A percentile compares a stretch with the other conserved stretches of the same genome.
Evolutionary conservation across 2,888 invertebrate genomes (phyloP).

Genomic region (Acronicta leporina): DNA sequence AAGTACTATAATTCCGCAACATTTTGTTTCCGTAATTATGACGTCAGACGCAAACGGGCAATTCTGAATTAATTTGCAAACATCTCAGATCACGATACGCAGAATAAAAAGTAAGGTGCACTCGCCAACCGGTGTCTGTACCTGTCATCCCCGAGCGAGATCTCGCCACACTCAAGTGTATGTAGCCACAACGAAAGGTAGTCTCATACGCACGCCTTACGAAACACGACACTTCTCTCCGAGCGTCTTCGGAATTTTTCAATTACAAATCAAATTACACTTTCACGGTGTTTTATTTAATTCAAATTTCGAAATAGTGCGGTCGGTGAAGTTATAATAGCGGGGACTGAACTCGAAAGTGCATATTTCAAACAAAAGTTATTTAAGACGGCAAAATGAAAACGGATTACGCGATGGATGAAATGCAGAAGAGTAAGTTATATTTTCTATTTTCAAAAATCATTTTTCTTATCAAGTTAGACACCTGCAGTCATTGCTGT

Average conservation of each 20-base stretch:
- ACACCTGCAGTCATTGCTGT: background rate
- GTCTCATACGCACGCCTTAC: constrained; percentile 67
- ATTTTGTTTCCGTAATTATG: constrained; percentile 49
- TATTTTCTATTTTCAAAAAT: constrained; percentile 10
- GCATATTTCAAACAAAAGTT: constrained; percentile 73
- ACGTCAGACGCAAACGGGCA: constrained; percentile 53
- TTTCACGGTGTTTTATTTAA: constrained; percentile 71
- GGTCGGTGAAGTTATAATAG: constrained; percentile 69
- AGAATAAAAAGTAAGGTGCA: constrained; percentile 78
- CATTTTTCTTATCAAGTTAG: background rate
- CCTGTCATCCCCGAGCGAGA: constrained; percentile 74
- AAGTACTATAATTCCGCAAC: constrained; percentile 25
- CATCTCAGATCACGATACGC: constrained; percentile 59
- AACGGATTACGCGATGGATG: constrained; percentile 88
- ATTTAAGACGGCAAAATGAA: constrained; percentile 77
- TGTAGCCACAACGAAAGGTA: constrained; percentile 77
- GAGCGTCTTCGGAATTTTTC: constrained; percentile 74
- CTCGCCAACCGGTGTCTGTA: constrained; percentile 62
- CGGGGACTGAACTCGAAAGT: constrained; percentile 64
- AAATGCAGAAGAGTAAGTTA: constrained; percentile 87
- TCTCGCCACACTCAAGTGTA: constrained; percentile 75
- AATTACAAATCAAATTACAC: constrained; percentile 76
- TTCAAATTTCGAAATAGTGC: constrained; percentile 72
- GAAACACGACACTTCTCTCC: constrained; percentile 46
- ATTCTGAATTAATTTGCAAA: constrained; percentile 60